Evolutionary conservation across 2,797 vertebrate genomes (phyloP), one percentile per base, ranked within the genome.

Genomic region (Petrocephalus schoutedeni): DNA sequence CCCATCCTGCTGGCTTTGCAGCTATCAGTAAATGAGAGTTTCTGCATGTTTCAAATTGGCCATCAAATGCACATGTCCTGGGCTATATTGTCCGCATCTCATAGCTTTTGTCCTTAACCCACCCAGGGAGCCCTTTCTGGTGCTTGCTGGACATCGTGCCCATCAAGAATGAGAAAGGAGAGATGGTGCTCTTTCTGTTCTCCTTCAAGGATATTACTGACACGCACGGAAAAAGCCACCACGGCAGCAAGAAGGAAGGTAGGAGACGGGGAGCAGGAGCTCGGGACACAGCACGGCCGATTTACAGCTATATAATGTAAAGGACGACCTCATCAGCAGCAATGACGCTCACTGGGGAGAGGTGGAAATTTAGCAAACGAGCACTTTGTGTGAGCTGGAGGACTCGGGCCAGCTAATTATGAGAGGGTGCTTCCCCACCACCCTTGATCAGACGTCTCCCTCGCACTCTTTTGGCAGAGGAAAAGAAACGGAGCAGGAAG

Each of bases 121-220:
- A 23, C 28, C 1, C 94, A 99, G 98, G 97, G 88, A 90, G 91
- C 0, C 94, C 96, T 0, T 99, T 99, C 92, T 98, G 97, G 97
- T 99, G 98, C 91, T 93, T 98, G 88, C 91, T 99, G 92, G 98
- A 99, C 93, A 97, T 99, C 51, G 96, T 99, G 91, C 98, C 98
- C 89, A 99, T 99, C 93, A 99, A 99, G 94, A 99, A 99, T 0
- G 98, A 99, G 93, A 99, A 98, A 89, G 97, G 98, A 0, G 98
- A 99, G 89, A 98, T 99, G 90, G 98, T 99, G 67, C 97, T 99
- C 19, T 99, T 99, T 93, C 97, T 99, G 51, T 98, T 99, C 93
- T 99, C 98, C 86, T 99, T 99, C 94, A 99, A 99, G 93, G 98
- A 99, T 93, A 95, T 98, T 95, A 97, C 97, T 0, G 97, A 98